Percentiles rank a stretch among this genome's conserved stretches.
phyloP scores from a whole-genome alignment of 2,113 vertebrate species.

The Clarias gariepinus region DNA sequence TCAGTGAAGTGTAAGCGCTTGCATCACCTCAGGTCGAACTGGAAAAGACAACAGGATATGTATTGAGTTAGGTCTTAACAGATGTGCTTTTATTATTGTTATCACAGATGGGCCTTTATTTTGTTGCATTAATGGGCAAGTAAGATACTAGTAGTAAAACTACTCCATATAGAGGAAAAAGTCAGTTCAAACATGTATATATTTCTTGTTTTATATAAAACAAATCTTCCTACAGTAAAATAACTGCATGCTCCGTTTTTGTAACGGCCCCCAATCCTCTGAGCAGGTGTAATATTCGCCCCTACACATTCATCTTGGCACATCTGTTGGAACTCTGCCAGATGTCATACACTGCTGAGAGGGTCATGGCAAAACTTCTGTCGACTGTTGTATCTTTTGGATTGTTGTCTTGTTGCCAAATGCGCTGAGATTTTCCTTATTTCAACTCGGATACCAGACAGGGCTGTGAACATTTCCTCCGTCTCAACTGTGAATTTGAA shows the following conservation, averaged over 20 bases:
- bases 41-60: background rate
- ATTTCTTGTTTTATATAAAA: too few species aligned
- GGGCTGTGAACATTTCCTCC: background rate
- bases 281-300: conserved; percentile 3
- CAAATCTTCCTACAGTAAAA: background rate
- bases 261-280: background rate
- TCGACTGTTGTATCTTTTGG: background rate
- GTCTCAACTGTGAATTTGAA: background rate
- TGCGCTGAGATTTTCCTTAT: background rate
- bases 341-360: background rate
- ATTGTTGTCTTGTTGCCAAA: background rate
- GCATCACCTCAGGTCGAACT: conserved; percentile 3
- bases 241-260: background rate
- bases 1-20: background rate
- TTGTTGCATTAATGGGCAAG: background rate
- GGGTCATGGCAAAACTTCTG: background rate
- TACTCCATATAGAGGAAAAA: background rate
- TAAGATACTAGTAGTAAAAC: background rate
- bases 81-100: background rate
- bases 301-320: background rate
- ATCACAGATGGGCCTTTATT: conserved; percentile 5
- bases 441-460: background rate
- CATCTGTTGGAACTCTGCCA: background rate
- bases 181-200: background rate
- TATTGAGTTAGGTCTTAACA: background rate